Evolutionary conservation across 2,888 invertebrate species (phyloP).

Genomic region (Coenonympha arcania): DNA sequence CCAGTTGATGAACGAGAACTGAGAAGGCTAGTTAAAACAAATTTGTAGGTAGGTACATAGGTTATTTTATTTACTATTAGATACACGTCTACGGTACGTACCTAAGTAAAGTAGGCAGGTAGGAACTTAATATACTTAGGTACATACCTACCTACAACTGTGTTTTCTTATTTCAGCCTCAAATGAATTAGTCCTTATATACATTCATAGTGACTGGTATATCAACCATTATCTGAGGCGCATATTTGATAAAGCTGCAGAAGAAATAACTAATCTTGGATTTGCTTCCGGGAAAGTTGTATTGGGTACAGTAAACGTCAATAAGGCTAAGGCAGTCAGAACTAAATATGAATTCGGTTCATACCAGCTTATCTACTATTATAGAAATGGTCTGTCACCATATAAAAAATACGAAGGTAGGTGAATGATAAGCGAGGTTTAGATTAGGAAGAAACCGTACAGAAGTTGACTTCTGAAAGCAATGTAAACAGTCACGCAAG

Average conservation of each 20-base stretch:
- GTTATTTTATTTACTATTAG: too few relatives aligned
- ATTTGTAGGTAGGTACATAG: too few relatives aligned
- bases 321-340: slow-evolving; percentile 55
- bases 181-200: slow-evolving; percentile 97
- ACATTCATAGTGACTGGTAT: slow-evolving; percentile 99
- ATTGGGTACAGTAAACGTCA: slow-evolving; percentile 98
- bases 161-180: slow-evolving; percentile 81
- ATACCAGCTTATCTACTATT: not conserved
- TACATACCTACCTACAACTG: too few relatives aligned
- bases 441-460: too few relatives aligned
- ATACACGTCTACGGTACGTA: too few relatives aligned
- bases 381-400: slow-evolving; percentile 56
- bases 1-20: too few relatives aligned
- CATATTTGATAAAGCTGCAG: slow-evolving; percentile 95
- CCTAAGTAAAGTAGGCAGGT: too few relatives aligned
- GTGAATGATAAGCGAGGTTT: too few relatives aligned
- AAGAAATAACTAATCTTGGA: slow-evolving; percentile 84
- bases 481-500: too few relatives aligned
- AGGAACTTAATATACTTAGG: too few relatives aligned
- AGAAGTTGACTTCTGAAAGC: too few relatives aligned
- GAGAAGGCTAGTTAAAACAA: too few relatives aligned
- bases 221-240: slow-evolving; percentile 97
- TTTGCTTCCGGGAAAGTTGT: slow-evolving; percentile 89
- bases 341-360: not conserved
- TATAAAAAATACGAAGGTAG: slow-evolving; percentile 91